Evolutionary conservation across 2,888 invertebrate genomes (phyloP).

Genomic region (Gnatocerus cornutus): DNA sequence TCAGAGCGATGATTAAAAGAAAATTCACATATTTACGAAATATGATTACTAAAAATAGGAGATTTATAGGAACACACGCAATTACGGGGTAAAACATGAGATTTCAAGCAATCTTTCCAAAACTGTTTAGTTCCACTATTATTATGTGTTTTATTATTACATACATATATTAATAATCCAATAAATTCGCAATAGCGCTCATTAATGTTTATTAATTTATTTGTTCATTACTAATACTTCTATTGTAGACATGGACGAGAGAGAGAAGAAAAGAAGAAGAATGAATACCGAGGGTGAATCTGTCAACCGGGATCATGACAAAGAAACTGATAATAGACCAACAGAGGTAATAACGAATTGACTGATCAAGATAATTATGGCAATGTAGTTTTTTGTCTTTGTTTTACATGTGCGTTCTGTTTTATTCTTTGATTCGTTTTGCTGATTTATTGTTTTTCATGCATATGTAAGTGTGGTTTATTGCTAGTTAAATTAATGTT

Average conservation of each 20-base stretch:
- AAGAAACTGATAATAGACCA: slow-evolving; percentile 35
- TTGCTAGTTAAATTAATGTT: too few species aligned
- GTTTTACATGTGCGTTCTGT: slow-evolving; percentile 38
- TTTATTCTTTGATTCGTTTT: slow-evolving; percentile 35
- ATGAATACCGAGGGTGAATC: slow-evolving; percentile 33
- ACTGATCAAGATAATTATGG: slow-evolving; percentile 33
- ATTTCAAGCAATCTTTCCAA: slow-evolving; percentile 41
- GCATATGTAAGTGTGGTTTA: slow-evolving; percentile 37
- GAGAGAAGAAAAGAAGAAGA: slow-evolving; percentile 34
- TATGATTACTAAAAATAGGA: too few species aligned
- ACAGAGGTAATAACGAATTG: slow-evolving; percentile 37
- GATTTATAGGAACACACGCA: too few species aligned
- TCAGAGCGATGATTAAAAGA: too few species aligned
- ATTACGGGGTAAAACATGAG: slow-evolving; percentile 38
- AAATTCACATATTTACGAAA: too few species aligned
- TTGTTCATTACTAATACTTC: slow-evolving; percentile 22
- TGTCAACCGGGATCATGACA: slow-evolving; percentile 37
- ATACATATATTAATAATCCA: slow-evolving; percentile 20
- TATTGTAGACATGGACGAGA: slow-evolving; percentile 31
- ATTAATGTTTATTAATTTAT: slow-evolving; percentile 35
- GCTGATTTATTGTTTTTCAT: slow-evolving; percentile 37
- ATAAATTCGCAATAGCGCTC: slow-evolving; percentile 34
- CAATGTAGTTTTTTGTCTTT: slow-evolving; percentile 39
- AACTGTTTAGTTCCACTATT: slow-evolving; percentile 34
- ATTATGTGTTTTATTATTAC: slow-evolving; percentile 35